Conservation (phyloP, 2,113 vertebrate species). For the Lethenteron camtschaticum region DNA sequence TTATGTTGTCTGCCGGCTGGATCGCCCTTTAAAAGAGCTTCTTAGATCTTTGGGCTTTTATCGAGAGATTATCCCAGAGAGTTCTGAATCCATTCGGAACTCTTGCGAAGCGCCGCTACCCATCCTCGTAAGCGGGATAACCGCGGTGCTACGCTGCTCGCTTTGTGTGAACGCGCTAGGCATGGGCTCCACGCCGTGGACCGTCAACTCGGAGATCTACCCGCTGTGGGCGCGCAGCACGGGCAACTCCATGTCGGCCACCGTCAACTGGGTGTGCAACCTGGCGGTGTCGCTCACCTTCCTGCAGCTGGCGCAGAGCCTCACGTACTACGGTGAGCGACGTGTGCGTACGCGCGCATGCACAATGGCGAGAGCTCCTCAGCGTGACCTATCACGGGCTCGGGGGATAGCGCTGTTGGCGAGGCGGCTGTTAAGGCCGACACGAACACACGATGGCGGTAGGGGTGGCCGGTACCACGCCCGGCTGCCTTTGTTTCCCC, state of each 20-base stretch:
- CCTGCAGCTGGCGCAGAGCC: constrained; percentile 65
- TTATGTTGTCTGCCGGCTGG: too few relatives aligned
- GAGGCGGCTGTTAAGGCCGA: not conserved
- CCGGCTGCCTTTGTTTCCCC: too few relatives aligned
- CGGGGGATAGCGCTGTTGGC: not conserved
- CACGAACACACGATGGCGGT: not conserved
- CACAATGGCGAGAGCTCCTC: not conserved
- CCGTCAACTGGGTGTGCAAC: constrained; percentile 90
- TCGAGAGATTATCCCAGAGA: too few relatives aligned
- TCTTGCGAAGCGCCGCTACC: too few relatives aligned
- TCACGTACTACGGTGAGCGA: constrained; percentile 74
- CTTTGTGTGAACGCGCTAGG: constrained; percentile 22
- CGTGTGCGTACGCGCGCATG: not conserved
- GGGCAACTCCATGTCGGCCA: constrained; percentile 81
- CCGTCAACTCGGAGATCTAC: constrained; percentile 93
- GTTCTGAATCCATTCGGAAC: too few relatives aligned
- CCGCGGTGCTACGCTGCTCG: not conserved
- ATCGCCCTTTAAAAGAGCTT: too few relatives aligned
- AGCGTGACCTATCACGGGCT: not conserved
- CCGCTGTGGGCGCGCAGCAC: constrained; percentile 92
- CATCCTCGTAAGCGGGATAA: too few relatives aligned
- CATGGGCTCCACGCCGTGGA: constrained; percentile 98
- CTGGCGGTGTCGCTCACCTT: constrained; percentile 79
- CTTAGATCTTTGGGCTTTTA: too few relatives aligned
- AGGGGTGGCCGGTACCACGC: not conserved